Base-by-base conservation (phyloP, 2,888 invertebrate genomes). In the Opisthograptis luteolata region DNA sequence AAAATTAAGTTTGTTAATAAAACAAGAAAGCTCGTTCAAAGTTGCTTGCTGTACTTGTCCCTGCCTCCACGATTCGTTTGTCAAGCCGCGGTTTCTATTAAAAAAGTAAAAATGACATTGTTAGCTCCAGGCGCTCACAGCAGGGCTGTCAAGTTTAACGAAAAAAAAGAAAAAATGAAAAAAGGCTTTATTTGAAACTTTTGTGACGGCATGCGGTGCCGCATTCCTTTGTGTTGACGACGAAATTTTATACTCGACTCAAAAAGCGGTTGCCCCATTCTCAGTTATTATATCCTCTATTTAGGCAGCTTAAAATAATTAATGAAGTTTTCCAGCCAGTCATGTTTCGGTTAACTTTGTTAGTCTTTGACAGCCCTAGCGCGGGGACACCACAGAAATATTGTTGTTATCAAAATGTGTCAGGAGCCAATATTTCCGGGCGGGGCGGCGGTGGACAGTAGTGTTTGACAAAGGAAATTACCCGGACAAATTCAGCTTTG, bases 71-170 rank as follows among this genome's bases (percentile, higher is more conserved):
- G 53, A 69, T 70, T 59, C 58, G 62, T 67, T 67, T 72, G 68
- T 68, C 68, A 67, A 47, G 55, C 58, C 52, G 67, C 30, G 64
- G 70, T 62, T 73, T 65, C 61, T 74, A 69, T 70, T 66, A 73
- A 71, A 73, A 71, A 70, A 70, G 64, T 64, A 70, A 71, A 74
- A 75, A 74, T 70, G 69, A 70, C 68, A 69, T 72, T 68, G 71
- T 70, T 70, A 57, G 63, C 66, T 64, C 62, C 62, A 64, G 62
- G 68, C 68, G 52, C 57, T 63, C 49, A 43, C 37, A 49, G 43
- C 50, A 68, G 67, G 72, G 72, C 64, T 73, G 73, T 66, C 71
- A 72, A 66, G 71, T 66, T 62, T 51, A 47, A 59, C 37, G 58
- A 50, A 67, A 60, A 65, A 65, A 58, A 58, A 64, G 50, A 39